phyloP scores from a whole-genome alignment of 1,140 invertebrate species.

The Popillia japonica region DNA sequence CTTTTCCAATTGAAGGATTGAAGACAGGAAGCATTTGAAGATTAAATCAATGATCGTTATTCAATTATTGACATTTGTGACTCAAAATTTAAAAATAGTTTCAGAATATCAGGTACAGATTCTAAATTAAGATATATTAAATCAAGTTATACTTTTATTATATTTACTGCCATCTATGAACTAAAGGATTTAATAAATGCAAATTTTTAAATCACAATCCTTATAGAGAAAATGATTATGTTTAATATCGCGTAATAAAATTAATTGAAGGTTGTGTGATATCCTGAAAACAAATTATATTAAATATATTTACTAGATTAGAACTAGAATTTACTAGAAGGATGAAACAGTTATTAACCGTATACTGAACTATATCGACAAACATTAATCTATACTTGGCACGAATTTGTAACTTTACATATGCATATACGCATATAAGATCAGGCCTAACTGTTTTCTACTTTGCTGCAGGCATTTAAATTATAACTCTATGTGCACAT shows the following conservation, averaged over 20 bases:
- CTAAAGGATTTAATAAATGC: background rate
- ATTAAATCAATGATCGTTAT: no score
- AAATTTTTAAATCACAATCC: background rate
- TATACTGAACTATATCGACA: no score
- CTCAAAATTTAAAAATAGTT: no score
- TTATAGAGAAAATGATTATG: background rate
- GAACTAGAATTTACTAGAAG: no score
- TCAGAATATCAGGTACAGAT: no score
- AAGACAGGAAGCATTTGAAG: no score
- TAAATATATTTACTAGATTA: background rate
- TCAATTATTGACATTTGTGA: no score
- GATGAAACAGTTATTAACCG: background rate
- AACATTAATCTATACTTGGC: no score
- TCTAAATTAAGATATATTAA: no score
- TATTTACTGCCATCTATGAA: background rate
- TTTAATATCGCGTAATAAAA: background rate
- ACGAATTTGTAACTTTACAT: no score
- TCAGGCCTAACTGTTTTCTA: background rate
- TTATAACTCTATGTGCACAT: background rate
- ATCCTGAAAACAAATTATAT: background rate
- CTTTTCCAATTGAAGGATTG: no score
- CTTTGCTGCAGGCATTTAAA: conserved; percentile 3
- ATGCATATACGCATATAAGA: no score
- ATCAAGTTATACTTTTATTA: background rate
- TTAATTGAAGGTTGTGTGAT: background rate